Evolutionary conservation across 2,113 vertebrate genomes (phyloP), one percentile per base, ranked within the genome.

Genomic region (Carassius gibelio): DNA sequence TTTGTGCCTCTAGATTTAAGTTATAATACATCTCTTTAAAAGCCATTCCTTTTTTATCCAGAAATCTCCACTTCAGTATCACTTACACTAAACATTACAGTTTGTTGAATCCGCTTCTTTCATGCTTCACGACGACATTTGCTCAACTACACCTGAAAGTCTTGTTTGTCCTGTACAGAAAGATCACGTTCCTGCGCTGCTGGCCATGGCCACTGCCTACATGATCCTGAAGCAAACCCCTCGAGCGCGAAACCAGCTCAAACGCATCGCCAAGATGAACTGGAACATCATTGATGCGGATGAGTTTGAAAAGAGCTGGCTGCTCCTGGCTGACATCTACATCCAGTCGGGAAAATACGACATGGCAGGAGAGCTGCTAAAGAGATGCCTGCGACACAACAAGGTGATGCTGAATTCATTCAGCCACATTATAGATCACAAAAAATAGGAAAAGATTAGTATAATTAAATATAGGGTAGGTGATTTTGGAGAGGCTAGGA

Each of bases 141-240:
- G 26, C 68, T 71, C 68, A 71, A 10, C 68, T 42, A 42, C 17
- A 1, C 17, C 19, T 11, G 2, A 42, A 48, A 13, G 21, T 48
- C 5, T 42, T 61, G 59, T 30, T 30, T 80, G 17, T 83, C 26
- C 36, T 84, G 30, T 17, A 64, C 92, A 99, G 98, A 99, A 96
- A 84, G 98, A 99, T 91, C 95, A 99, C 79, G 93, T 99, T 57
- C 97, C 98, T 75, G 97, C 97, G 0, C 94, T 99, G 89, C 77
- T 99, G 92, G 98, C 97, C 89, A 97, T 98, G 97, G 98, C 98
- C 59, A 99, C 97, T 0, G 97, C 97, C 13, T 97, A 96, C 85
- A 98, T 99, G 98, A 98, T 99, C 89, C 94, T 98, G 69, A 99
- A 99, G 88, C 97, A 99, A 91, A 99, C 95, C 13, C 96, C 97